Conservation (phyloP, 1,140 invertebrate genomes). For the Ostrea edulis region DNA sequence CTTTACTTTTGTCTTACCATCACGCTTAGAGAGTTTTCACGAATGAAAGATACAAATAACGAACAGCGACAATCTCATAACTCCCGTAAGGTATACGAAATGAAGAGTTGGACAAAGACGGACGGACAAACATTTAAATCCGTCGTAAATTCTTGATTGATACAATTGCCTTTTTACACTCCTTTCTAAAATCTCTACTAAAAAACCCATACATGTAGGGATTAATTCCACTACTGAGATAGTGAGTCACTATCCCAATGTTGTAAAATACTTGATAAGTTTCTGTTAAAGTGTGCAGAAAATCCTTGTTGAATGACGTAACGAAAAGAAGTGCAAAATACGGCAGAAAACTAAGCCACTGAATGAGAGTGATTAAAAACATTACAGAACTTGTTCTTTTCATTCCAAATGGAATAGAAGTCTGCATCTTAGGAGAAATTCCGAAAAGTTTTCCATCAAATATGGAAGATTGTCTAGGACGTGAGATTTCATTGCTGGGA, state of each 20-base stretch:
- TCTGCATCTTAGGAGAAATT: not conserved
- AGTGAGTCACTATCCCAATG: constrained; percentile 53
- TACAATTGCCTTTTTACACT: not conserved
- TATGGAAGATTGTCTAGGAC: not conserved
- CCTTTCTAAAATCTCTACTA: constrained; percentile 50
- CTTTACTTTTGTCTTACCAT: too few relatives aligned
- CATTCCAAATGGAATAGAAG: constrained; percentile 5
- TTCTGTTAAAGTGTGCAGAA: not conserved
- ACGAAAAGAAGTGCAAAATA: constrained; percentile 46
- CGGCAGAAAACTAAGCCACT: constrained; percentile 51
- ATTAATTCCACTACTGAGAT: constrained; percentile 51
- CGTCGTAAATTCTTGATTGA: not conserved
- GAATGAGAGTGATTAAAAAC: constrained; percentile 49
- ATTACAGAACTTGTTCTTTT: constrained; percentile 38
- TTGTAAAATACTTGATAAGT: constrained; percentile 45
- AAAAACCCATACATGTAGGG: constrained; percentile 55
- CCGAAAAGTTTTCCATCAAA: not conserved
- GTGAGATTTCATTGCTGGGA: not conserved
- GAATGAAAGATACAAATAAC: too few relatives aligned
- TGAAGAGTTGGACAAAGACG: too few relatives aligned
- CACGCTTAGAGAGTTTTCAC: too few relatives aligned
- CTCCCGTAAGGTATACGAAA: too few relatives aligned
- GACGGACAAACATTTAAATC: not conserved
- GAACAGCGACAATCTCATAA: too few relatives aligned
- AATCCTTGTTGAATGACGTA: constrained; percentile 16